Base-by-base conservation (phyloP, 2,113 vertebrate species). In the Syngnathus typhle region DNA sequence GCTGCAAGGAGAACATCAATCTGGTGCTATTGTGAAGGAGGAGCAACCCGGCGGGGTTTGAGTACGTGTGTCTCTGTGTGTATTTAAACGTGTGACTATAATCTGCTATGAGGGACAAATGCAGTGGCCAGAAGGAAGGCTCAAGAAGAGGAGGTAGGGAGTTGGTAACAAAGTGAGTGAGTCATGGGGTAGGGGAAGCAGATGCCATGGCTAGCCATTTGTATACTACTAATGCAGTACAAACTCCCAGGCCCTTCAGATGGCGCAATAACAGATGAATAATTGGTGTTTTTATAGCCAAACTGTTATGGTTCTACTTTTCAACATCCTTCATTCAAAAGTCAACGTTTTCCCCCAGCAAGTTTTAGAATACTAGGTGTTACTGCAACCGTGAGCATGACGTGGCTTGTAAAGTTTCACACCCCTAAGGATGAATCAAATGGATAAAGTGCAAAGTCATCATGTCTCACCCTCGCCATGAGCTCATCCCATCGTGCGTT, bases 401-500 rank as follows among this genome's bases (percentile, higher is more conserved):
- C 38, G 18, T 19, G 37, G 60, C 18, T 10, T 12, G n/a, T 60
- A 18, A 12, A 27, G 23, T 56, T 56, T 13, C 23, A 56, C 11
- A 32, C 13, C 2, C 9, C 12, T 7, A 27, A 36, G 55, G 13
- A 7, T 16, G 6, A 36, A 18, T 36, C 3, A 6, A 15, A 32
- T 54, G 11, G 19, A 1, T 65, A n/a, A 3, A 39, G 2, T n/a
- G 2, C 55, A 36, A 21, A 0, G 2, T 19, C 10, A 32, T 63
- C 43, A 4, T 38, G 13, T 56, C 86, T 66, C 89, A 98, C 97
- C 93, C 94, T 89, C 49, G 94, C 92, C 74, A 95, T 93, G 0
- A 99, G 90, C 41, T 98, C 95, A 69, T 98, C 94, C 95, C 96
- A 96, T 61, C 92, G 92, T 44, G 90, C 89, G 87, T 96, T 96